phyloP scores from a whole-genome alignment of 2,113 vertebrate genomes.

The Boulengeromyrus knoepffleri region DNA sequence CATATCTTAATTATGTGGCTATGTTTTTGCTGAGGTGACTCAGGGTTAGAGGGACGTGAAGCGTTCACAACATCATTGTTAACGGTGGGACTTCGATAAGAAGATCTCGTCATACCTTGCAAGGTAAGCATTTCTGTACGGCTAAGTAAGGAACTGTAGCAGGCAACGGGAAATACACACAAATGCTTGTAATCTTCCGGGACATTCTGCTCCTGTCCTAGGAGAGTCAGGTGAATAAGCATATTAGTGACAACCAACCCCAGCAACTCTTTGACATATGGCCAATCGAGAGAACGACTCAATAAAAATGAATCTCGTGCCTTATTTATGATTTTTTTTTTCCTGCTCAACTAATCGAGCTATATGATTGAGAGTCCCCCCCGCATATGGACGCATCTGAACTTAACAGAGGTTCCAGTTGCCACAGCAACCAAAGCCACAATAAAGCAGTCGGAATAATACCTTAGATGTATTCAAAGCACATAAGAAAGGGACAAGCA shows the following conservation, averaged over 20 bases:
- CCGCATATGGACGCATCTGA: neutral
- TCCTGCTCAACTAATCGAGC: neutral
- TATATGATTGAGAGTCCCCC: neutral
- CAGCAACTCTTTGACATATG: neutral
- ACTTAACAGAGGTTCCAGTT: conserved; percentile 15
- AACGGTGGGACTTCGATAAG: neutral
- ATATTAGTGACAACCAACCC: neutral
- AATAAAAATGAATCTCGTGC: neutral
- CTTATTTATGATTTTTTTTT: neutral
- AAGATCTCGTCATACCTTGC: neutral
- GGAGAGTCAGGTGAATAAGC: neutral
- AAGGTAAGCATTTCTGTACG: neutral
- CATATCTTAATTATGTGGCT: neutral
- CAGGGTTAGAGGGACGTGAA: neutral
- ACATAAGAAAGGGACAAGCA: conserved; percentile 6
- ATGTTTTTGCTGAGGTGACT: neutral
- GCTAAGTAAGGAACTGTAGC: neutral
- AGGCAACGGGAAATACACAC: neutral
- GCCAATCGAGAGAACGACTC: neutral
- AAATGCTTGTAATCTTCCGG: neutral
- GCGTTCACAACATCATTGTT: neutral
- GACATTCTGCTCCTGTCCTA: neutral
- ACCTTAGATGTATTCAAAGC: conserved; percentile 15
- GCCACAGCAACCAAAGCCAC: conserved; percentile 23
- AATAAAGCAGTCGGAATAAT: conserved; percentile 14